phyloP scores from a whole-genome alignment of 1,140 invertebrate species.

The Sweltsa coloradensis region DNA sequence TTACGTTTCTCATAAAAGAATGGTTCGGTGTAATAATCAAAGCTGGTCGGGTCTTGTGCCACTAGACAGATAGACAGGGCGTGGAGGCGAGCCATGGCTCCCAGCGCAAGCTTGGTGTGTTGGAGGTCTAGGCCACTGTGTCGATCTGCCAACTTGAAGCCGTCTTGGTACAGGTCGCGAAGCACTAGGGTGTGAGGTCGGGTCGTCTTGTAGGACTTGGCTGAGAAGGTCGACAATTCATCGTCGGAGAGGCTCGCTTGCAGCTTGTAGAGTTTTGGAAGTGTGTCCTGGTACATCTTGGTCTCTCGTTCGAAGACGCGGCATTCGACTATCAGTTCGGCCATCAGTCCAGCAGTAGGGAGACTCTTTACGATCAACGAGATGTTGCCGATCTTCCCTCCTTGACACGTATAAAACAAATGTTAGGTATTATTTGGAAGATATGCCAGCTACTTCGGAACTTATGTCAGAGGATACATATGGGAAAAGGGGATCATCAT shows the following conservation, averaged over 20 bases:
- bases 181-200: slow-evolving; percentile 1
- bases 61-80: slow-evolving; percentile 9
- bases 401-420: too few species aligned
- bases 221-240: slow-evolving; percentile 16
- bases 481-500: too few species aligned
- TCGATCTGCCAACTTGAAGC: slow-evolving; percentile 15
- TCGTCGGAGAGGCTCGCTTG: too few species aligned
- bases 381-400: too few species aligned
- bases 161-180: slow-evolving; percentile 11
- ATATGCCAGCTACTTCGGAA: too few species aligned
- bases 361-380: slow-evolving; percentile 17
- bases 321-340: slow-evolving; percentile 14
- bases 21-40: neutral
- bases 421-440: too few species aligned
- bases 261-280: slow-evolving; percentile 21
- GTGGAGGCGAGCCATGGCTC: slow-evolving; percentile 14
- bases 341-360: slow-evolving; percentile 21
- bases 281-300: slow-evolving; percentile 18
- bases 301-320: slow-evolving; percentile 28
- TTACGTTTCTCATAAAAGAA: neutral
- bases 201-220: neutral
- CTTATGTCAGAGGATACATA: too few species aligned
- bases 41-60: neutral
- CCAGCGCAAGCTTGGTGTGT: slow-evolving; percentile 11
- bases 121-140: slow-evolving; percentile 12